Evolutionary conservation across 2,888 invertebrate species (phyloP).

Genomic region (Conus canariensis): DNA sequence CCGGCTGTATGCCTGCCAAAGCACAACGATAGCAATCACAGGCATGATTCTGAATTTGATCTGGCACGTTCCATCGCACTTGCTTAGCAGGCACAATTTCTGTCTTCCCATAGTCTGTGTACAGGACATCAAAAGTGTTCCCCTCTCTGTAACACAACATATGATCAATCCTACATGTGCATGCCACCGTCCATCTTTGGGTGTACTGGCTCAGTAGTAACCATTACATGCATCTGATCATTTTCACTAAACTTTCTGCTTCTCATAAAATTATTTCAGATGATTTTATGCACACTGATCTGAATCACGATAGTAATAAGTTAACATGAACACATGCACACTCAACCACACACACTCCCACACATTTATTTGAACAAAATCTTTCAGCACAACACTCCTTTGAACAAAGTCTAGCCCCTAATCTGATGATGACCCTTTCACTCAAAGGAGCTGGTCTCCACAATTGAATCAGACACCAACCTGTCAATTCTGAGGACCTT

Average conservation of each 20-base stretch:
- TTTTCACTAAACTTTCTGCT: no score
- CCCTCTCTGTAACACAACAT: constrained; percentile 48
- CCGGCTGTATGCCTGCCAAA: constrained; percentile 48
- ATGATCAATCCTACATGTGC: not conserved
- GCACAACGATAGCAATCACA: constrained; percentile 30
- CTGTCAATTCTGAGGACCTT: constrained; percentile 61
- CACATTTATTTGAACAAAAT: not conserved
- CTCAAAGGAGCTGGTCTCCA: not conserved
- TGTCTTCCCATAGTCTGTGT: constrained; percentile 66
- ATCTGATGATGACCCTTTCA: no score
- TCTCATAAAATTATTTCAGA: no score
- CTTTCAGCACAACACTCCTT: not conserved
- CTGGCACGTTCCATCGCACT: constrained; percentile 56
- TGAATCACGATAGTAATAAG: not conserved
- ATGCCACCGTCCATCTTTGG: not conserved
- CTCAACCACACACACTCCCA: not conserved
- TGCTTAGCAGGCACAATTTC: constrained; percentile 57
- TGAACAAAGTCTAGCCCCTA: no score
- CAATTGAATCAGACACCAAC: constrained; percentile 40
- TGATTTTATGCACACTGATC: not conserved
- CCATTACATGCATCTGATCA: no score
- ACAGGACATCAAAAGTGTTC: constrained; percentile 65
- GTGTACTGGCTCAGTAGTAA: not conserved
- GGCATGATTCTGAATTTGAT: constrained; percentile 29
- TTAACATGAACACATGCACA: not conserved